A percentile compares a stretch with the other conserved stretches of the same genome.
phyloP scores from a whole-genome alignment of 2,113 vertebrate species.

The Campylomormyrus numenius region DNA sequence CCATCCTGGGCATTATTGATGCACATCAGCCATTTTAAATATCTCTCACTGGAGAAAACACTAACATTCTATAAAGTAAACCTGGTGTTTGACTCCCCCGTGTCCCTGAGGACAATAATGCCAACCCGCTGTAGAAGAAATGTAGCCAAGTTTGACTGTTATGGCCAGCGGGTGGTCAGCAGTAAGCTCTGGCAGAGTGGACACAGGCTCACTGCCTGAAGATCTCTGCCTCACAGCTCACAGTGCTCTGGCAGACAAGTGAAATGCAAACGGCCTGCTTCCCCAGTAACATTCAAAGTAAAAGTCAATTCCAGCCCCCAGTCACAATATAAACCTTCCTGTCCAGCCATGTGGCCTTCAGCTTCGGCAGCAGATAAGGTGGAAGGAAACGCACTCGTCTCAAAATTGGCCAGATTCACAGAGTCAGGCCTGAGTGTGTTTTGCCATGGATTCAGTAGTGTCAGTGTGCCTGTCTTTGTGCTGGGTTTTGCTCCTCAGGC shows the following conservation, averaged over 20 bases:
- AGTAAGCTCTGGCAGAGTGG: neutral
- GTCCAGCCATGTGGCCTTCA: neutral
- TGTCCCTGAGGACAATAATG: neutral
- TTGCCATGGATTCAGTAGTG: neutral
- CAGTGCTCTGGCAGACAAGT: neutral
- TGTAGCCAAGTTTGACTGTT: neutral
- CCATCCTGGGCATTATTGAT: neutral
- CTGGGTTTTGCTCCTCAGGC: neutral
- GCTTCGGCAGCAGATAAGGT: neutral
- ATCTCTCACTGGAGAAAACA: neutral
- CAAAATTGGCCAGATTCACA: neutral
- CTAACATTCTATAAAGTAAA: neutral
- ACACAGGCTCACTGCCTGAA: neutral
- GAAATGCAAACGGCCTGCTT: neutral
- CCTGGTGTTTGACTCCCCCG: neutral
- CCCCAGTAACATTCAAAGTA: neutral
- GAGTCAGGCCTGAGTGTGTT: neutral
- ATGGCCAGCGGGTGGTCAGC: neutral
- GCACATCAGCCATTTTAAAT: neutral
- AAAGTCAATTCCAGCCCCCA: neutral
- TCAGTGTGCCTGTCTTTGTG: conserved; percentile 12
- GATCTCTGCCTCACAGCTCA: neutral
- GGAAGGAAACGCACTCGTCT: neutral
- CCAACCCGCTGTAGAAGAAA: neutral
- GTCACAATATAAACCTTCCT: neutral